Evolutionary conservation across 2,113 vertebrate species (phyloP).

Genomic region (Atlantisia rogersi): DNA sequence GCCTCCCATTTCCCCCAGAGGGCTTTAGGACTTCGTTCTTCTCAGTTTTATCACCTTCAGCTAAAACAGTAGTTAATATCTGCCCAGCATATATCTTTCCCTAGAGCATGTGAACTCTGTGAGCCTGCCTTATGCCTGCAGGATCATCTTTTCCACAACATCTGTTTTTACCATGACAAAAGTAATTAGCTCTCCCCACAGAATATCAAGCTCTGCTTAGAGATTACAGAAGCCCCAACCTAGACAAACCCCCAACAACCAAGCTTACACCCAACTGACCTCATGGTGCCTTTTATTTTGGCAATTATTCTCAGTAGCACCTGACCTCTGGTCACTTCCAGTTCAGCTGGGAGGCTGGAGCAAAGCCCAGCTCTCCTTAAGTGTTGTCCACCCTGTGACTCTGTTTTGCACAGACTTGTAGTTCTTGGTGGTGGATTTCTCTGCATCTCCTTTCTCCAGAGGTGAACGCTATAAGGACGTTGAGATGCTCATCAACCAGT

Average conservation of each 20-base stretch:
- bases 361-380: not conserved
- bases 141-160: not conserved
- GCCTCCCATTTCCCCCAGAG: not conserved
- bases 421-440: not conserved
- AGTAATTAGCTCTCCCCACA: not conserved
- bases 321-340: not conserved
- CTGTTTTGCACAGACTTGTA: not conserved
- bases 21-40: not conserved
- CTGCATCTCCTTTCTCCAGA: not conserved
- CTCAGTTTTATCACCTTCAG: not conserved
- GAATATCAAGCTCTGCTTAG: not conserved
- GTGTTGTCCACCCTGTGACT: not conserved
- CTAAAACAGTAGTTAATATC: not conserved
- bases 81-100: not conserved
- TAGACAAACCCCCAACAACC: not conserved
- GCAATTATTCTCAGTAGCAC: not conserved
- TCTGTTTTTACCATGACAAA: not conserved
- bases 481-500: not conserved
- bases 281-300: not conserved
- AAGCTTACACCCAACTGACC: conserved; percentile 9
- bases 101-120: not conserved
- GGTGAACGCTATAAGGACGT: not conserved
- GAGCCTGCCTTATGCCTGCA: not conserved
- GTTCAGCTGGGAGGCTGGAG: conserved; percentile 28
- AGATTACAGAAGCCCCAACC: not conserved